A percentile compares a stretch with the other conserved stretches of the same genome.
Evolutionary conservation across 2,113 vertebrate species (phyloP).

Genomic region (Zapornia atra): DNA sequence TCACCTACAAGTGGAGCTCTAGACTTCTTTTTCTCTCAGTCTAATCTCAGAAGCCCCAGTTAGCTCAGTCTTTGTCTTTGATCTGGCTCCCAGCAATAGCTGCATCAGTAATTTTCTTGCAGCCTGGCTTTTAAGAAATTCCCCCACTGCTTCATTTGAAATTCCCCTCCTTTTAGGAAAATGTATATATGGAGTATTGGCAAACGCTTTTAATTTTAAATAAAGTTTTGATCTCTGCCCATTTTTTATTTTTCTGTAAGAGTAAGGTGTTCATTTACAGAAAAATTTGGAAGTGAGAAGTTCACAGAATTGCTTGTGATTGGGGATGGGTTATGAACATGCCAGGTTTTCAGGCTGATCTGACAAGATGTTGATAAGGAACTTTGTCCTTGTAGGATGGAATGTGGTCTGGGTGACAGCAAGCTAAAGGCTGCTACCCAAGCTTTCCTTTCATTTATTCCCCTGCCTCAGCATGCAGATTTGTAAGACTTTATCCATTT

Average conservation of each 20-base stretch:
- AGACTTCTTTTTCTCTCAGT: not conserved
- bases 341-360: not conserved
- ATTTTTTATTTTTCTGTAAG: not conserved
- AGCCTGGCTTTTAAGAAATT: not conserved
- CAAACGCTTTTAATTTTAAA: not conserved
- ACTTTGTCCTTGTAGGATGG: not conserved
- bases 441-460: not conserved
- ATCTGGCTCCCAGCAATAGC: not conserved
- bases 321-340: not conserved
- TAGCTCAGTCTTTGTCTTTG: not conserved
- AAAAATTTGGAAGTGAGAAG: not conserved
- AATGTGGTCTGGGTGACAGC: not conserved
- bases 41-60: not conserved
- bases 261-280: not conserved
- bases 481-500: not conserved
- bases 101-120: not conserved
- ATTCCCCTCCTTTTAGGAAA: not conserved
- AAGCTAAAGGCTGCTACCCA: not conserved
- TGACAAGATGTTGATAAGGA: not conserved
- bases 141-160: not conserved
- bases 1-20: not conserved
- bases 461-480: not conserved
- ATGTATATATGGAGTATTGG: not conserved
- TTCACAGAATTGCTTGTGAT: not conserved
- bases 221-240: not conserved